Percentiles rank a stretch among this genome's conserved stretches.
These are phyloP conservation scores for Scaptomyza graminum DNA, from an alignment of 1,140 invertebrate species.

Conservation along the genomic window DNA sequence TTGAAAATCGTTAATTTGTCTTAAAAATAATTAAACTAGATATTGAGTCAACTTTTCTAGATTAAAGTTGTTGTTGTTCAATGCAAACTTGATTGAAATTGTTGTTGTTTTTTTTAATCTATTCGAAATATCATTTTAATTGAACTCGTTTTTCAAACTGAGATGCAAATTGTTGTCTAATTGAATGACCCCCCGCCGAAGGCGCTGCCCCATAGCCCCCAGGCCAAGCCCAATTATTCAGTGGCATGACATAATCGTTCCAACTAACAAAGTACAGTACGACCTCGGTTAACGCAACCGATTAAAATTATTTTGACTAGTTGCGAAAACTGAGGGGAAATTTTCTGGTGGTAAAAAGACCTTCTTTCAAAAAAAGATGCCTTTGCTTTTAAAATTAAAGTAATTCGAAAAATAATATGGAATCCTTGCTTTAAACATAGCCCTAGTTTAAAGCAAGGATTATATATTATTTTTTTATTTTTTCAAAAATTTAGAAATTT, in stretches of 20 bases:
- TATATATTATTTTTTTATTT: no score
- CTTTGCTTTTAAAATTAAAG: no score
- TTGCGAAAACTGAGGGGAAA: no score
- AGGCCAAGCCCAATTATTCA: neutral
- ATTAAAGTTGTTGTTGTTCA: neutral
- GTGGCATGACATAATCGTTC: conserved; percentile 58
- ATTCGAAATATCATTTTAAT: conserved; percentile 58
- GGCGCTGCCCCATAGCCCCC: conserved; percentile 9
- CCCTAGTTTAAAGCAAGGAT: no score
- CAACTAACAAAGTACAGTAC: no score
- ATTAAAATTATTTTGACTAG: no score
- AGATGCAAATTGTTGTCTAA: conserved; percentile 64
- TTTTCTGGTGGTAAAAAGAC: no score
- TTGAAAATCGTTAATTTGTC: neutral
- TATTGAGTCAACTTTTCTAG: neutral
- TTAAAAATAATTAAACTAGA: conserved; percentile 5
- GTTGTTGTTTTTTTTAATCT: conserved; percentile 30
- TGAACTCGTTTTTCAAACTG: conserved; percentile 65
- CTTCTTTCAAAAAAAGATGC: no score
- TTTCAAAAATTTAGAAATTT: neutral
- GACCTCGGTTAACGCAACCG: no score
- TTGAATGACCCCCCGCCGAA: conserved; percentile 20
- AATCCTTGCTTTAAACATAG: no score
- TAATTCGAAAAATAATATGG: no score
- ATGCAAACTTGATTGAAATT: neutral